Conservation (phyloP, 1,140 invertebrate species). For the Proales similis region DNA sequence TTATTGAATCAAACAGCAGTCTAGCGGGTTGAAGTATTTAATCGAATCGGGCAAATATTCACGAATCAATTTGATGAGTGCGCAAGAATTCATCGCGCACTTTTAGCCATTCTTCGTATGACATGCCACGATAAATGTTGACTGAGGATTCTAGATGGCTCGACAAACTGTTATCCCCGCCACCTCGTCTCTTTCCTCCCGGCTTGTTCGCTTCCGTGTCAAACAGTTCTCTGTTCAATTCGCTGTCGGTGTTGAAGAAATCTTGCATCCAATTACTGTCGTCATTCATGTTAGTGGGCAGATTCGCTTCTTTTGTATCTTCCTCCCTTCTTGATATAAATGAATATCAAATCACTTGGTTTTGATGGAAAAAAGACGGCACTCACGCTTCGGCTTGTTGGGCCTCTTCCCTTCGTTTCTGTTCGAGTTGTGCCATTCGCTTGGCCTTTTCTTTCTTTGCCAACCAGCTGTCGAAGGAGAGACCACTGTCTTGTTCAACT, state of each 20-base stretch:
- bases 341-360: not conserved
- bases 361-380: not conserved
- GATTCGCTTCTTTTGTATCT: constrained; percentile 7
- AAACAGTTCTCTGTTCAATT: constrained; percentile 1
- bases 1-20: too few species aligned
- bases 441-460: constrained; percentile 16
- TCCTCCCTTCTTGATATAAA: constrained; percentile 15
- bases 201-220: too few species aligned
- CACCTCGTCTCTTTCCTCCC: too few species aligned
- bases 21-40: too few species aligned
- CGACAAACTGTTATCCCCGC: too few species aligned
- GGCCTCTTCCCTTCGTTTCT: constrained; percentile 33
- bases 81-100: constrained; percentile 28
- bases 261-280: constrained; percentile 34
- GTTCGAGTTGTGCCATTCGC: constrained; percentile 13
- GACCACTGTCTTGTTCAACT: constrained; percentile 1
- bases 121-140: constrained; percentile 31
- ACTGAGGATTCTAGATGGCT: too few species aligned
- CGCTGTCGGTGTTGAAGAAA: constrained; percentile 16
- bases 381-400: too few species aligned
- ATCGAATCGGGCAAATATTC: too few species aligned
- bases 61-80: constrained; percentile 36
- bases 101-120: constrained; percentile 34
- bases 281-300: constrained; percentile 5
- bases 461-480: constrained; percentile 28